Base-by-base conservation (phyloP, 2,797 vertebrate genomes). In the Dendrocincla fuliginosa region DNA sequence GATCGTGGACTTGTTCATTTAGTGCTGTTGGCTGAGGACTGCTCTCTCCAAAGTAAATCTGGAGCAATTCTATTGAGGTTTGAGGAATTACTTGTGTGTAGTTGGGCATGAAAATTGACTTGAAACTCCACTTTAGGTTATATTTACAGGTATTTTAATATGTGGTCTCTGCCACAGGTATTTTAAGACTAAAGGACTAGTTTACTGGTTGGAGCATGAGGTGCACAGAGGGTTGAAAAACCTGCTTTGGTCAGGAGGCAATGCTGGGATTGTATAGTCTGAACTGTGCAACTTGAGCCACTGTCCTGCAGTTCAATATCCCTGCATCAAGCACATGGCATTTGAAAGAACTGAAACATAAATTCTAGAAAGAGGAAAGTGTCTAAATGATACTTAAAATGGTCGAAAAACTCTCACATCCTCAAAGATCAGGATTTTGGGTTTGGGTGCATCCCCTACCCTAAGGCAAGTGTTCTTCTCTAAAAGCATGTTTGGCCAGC, bases 211-310 rank as follows among this genome's bases (percentile, higher is more conserved):
- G 61, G 56, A 68, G n/a, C 50, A 39, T 37, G 59, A 86, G 53
- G 10, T 55, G 32, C 30, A 32, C 16, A 1, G 27, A 32, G 39
- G 16, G 49, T 70, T 84, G 37, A 25, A 90, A 47, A 85, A 19
- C 16, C 4, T 55, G 1, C 53, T 64, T 60, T 71, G n/a, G 25
- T 47, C 41, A 12, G 64, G 55, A 73, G 46, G 59, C 35, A 19
- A 19, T 0, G 0, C 3, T 41, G 28, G n/a, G 8, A 16, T 80
- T 57, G 6, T 11, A 0, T 13, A 33, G 39, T 49, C 41, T 74
- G 41, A 76, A 16, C 33, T 60, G 4, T 22, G 6, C 33, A 46
- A 5, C 25, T 35, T 16, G 17, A 64, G 63, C 73, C 10, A 0
- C 60, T 8, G 32, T 76, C 28, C 44, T 63, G 47, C 18, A 4